phyloP scores from a whole-genome alignment of 2,113 vertebrate genomes.

The Amazona guildingii region DNA sequence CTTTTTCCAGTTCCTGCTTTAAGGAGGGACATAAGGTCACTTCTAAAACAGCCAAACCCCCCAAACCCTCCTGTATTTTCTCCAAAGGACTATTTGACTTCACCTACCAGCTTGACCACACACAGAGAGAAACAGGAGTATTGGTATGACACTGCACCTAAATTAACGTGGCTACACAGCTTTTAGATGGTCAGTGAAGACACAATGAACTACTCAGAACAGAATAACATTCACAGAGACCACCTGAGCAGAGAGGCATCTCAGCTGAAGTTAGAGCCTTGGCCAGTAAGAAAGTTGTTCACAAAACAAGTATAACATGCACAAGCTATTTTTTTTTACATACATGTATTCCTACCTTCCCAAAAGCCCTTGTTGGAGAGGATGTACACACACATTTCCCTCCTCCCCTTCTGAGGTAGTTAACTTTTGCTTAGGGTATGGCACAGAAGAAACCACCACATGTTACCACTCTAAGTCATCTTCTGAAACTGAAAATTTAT shows the following conservation, averaged over 20 bases:
- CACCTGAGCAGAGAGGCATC: neutral
- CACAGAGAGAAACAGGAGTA: neutral
- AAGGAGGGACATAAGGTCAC: neutral
- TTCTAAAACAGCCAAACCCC: neutral
- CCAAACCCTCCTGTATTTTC: neutral
- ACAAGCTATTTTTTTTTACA: neutral
- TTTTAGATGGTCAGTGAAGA: neutral
- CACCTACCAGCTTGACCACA: neutral
- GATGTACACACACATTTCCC: neutral
- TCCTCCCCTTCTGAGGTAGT: neutral
- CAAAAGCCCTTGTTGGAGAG: neutral
- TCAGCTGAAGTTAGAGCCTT: neutral
- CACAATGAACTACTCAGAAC: neutral
- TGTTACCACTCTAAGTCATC: neutral
- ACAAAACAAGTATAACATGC: neutral
- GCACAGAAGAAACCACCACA: neutral
- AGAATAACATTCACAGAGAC: neutral
- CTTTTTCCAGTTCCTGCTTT: neutral
- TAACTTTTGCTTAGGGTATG: neutral
- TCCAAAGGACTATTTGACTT: neutral
- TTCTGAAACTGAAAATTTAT: neutral
- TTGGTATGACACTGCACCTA: neutral
- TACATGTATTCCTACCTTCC: neutral
- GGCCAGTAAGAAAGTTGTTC: neutral
- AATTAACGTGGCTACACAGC: neutral